Conservation (phyloP, 35 echinoderm and acorn worm species). For the Heliocidaris erythrogramma region DNA sequence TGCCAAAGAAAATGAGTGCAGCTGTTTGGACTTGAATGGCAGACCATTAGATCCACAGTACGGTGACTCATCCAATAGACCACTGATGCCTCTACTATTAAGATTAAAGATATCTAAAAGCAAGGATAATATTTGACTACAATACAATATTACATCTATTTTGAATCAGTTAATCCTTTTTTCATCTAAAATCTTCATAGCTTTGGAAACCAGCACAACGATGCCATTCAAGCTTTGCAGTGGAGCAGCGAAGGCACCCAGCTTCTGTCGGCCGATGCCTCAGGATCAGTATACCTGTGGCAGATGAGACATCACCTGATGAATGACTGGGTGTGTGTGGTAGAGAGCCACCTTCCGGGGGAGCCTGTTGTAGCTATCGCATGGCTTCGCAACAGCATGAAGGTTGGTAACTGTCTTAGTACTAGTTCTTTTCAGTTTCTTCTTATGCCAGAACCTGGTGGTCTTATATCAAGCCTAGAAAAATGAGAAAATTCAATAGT, state of each 20-base stretch:
- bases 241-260: slow-evolving; percentile 82
- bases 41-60: neutral
- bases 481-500: too few species aligned
- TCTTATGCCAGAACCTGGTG: neutral
- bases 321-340: slow-evolving; percentile 81
- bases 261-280: slow-evolving; percentile 80
- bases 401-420: slow-evolving; percentile 49
- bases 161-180: neutral
- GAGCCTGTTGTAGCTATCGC: slow-evolving; percentile 78
- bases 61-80: neutral
- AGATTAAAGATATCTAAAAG: neutral
- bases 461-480: too few species aligned
- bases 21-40: neutral
- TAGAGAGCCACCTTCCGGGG: slow-evolving; percentile 72
- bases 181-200: slow-evolving; percentile 42
- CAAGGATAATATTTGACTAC: neutral
- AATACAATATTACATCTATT: neutral
- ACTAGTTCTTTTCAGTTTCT: neutral
- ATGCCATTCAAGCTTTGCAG: slow-evolving; percentile 76
- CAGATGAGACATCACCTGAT: slow-evolving; percentile 89
- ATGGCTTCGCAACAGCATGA: slow-evolving; percentile 86
- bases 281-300: slow-evolving; percentile 74
- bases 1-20: neutral
- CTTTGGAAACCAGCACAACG: slow-evolving; percentile 76
- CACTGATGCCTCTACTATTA: neutral